Evolutionary conservation across 2,888 invertebrate genomes (phyloP), one percentile per base, ranked within the genome.

Genomic region (Atrina japonica): DNA sequence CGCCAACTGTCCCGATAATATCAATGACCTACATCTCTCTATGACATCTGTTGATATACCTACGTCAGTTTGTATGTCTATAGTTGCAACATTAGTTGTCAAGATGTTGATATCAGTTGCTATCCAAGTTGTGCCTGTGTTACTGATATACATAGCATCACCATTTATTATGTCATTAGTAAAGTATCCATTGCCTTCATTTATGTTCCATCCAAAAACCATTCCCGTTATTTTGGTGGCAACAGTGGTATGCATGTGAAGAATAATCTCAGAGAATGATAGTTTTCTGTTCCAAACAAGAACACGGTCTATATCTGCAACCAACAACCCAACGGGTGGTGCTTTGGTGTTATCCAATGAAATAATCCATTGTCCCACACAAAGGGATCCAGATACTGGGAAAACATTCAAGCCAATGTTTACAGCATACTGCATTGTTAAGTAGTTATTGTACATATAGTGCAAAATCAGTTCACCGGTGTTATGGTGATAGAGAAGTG

Each of bases 351-450:
- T 43, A 35, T 70, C 66, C 50, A 73, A 59, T 11, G 77, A 61
- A 7, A 69, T 65, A 45, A 66, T 73, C 63, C 81, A 80, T 25
- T 60, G 65, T n/a, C 83, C 85, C 25, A 85, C 29, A 30, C 74
- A 69, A 27, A 85, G 23, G 14, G 76, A 73, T n/a, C 85, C 85
- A 27, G 64, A 61, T 7, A 49, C 65, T 9, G 77, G 66, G 63
- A 82, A 80, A 29, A 50, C 59, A 9, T 70, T 75, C 6, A 65
- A 30, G 9, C 74, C 76, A 21, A 78, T 53, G 30, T 70, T 58
- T 11, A 50, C 47, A 1, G 52, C 35, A 43, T n/a, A 18, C 35
- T 59, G 50, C 2, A 30, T 30, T 25, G 50, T 56, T 18, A 60
- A 35, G 21, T 35, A 52, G 18, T 27, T 40, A 30, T 29, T 27